phyloP scores from a whole-genome alignment of 2,113 vertebrate genomes.

The Pelmatolapia mariae region DNA sequence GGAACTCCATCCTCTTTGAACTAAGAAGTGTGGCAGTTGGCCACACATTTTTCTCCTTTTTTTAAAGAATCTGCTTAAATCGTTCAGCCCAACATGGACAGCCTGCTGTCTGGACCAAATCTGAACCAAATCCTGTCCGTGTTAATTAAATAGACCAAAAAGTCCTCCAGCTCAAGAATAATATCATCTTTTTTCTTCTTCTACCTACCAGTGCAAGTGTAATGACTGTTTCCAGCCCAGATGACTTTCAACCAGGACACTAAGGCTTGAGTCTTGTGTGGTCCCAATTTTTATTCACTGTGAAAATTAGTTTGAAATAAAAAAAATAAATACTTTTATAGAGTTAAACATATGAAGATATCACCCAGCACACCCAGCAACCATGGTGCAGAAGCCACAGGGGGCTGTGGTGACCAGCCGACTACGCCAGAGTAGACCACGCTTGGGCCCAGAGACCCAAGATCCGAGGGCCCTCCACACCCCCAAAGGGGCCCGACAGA shows the following conservation, averaged over 20 bases:
- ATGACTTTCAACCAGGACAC: neutral
- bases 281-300: neutral
- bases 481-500: neutral
- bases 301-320: neutral
- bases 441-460: neutral
- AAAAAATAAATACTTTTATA: neutral
- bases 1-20: neutral
- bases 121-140: neutral
- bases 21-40: neutral
- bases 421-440: rapidly evolving
- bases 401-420: rapidly evolving
- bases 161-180: neutral
- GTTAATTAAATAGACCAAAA: neutral
- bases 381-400: neutral
- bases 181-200: neutral
- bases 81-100: neutral
- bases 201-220: neutral
- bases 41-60: neutral
- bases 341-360: neutral
- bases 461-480: neutral
- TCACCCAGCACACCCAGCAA: neutral
- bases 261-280: rapidly evolving
- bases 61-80: neutral
- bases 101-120: neutral
- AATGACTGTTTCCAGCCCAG: neutral